Percentiles rank a stretch among this genome's conserved stretches.
phyloP scores from a whole-genome alignment of 1,140 invertebrate genomes.

The Aphis craccivora region DNA sequence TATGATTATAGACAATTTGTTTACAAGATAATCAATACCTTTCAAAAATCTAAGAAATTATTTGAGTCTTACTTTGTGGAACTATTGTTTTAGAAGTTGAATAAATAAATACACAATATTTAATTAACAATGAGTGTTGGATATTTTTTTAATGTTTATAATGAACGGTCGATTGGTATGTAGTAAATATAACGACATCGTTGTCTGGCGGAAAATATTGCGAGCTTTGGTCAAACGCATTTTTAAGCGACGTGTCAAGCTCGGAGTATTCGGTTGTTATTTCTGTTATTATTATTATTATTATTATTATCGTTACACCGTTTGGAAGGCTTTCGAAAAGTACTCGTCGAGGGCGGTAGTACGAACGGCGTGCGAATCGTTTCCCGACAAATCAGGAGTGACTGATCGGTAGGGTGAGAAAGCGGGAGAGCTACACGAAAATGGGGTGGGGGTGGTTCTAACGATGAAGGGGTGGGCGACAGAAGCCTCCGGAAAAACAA shows the following conservation, averaged over 20 bases:
- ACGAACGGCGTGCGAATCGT: neutral
- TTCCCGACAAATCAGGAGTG: neutral
- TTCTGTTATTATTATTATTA: too few relatives aligned
- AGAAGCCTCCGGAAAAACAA: constrained; percentile 56
- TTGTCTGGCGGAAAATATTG: too few relatives aligned
- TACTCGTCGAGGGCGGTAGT: neutral
- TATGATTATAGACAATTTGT: too few relatives aligned
- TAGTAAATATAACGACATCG: too few relatives aligned
- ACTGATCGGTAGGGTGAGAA: neutral
- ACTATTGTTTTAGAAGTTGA: too few relatives aligned
- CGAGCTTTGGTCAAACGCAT: neutral
- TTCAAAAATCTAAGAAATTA: too few relatives aligned
- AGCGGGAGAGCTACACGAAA: neutral
- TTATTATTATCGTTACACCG: neutral
- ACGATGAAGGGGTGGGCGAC: neutral
- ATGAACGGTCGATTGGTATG: too few relatives aligned
- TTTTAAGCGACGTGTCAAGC: neutral
- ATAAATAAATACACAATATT: too few relatives aligned
- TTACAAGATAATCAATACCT: too few relatives aligned
- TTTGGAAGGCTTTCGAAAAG: neutral
- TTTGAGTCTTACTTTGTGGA: too few relatives aligned
- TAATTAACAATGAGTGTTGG: too few relatives aligned
- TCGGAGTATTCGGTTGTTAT: neutral
- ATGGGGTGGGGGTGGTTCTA: neutral
- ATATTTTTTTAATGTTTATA: too few relatives aligned